phyloP scores from a whole-genome alignment of 2,113 vertebrate species.

The Xenotilapia flavipinnis region DNA sequence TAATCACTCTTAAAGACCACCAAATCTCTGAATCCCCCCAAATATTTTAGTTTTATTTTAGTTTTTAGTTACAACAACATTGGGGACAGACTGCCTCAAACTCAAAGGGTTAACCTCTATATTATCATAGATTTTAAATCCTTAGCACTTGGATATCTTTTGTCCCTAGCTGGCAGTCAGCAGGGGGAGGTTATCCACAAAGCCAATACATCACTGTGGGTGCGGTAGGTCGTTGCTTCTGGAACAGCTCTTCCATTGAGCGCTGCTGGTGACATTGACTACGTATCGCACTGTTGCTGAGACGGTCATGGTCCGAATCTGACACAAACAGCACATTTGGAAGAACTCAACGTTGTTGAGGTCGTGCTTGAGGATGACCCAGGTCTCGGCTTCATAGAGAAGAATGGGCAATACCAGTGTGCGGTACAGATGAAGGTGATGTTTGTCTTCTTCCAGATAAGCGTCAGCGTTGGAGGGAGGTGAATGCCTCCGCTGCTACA shows the following conservation, averaged over 20 bases:
- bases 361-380: background rate
- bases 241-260: background rate
- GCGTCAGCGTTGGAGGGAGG: background rate
- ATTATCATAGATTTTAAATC: background rate
- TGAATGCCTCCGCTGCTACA: background rate
- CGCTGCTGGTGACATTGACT: background rate
- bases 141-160: background rate
- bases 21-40: background rate
- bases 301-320: accelerated
- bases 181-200: background rate
- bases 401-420: background rate
- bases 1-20: background rate
- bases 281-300: accelerated
- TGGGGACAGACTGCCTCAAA: background rate
- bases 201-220: background rate
- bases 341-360: background rate
- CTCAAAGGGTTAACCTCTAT: background rate
- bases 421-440: background rate
- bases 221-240: background rate
- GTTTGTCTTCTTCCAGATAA: background rate
- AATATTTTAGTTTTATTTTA: background rate
- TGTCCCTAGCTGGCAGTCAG: background rate
- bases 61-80: background rate
- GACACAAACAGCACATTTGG: background rate
- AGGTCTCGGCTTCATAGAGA: accelerated